phyloP scores from a whole-genome alignment of 2,888 invertebrate genomes.

The Agriotes lineatus region DNA sequence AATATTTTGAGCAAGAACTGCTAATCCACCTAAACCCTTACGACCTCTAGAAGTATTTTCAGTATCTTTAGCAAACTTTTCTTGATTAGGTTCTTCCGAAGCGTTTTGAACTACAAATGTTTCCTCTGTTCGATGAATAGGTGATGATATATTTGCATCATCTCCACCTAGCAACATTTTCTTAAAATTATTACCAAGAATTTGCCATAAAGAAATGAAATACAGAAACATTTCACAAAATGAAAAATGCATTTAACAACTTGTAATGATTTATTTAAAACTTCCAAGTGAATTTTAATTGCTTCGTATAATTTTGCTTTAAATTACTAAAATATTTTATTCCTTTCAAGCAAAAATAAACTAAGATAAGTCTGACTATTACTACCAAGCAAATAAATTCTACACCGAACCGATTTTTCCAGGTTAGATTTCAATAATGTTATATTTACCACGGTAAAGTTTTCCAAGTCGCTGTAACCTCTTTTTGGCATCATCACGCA shows the following conservation, averaged over 20 bases:
- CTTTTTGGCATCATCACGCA: constrained; percentile 73
- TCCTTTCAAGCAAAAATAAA: too few relatives aligned
- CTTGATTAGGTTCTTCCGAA: neutral
- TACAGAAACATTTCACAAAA: neutral
- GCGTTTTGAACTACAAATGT: constrained; percentile 72
- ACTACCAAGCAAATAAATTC: too few relatives aligned
- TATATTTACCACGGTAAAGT: too few relatives aligned
- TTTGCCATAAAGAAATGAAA: neutral
- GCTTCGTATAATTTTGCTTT: constrained; percentile 72
- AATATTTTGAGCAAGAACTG: constrained; percentile 85
- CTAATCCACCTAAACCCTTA: constrained; percentile 71
- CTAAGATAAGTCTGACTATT: too few relatives aligned
- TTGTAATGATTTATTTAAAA: constrained; percentile 76
- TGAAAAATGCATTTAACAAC: neutral
- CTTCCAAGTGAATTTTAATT: constrained; percentile 78
- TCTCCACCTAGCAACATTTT: constrained; percentile 54
- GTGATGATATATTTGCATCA: constrained; percentile 76
- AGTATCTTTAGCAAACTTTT: neutral
- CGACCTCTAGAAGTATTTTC: constrained; percentile 55
- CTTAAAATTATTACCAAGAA: neutral
- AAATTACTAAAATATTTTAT: constrained; percentile 62
- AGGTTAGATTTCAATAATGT: too few relatives aligned
- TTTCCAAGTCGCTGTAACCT: too few relatives aligned
- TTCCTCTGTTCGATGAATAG: constrained; percentile 82
- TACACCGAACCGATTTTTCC: neutral